Evolutionary conservation across 1,140 invertebrate genomes (phyloP), one percentile per base, ranked within the genome.

Genomic region (Charaxes varanes): DNA sequence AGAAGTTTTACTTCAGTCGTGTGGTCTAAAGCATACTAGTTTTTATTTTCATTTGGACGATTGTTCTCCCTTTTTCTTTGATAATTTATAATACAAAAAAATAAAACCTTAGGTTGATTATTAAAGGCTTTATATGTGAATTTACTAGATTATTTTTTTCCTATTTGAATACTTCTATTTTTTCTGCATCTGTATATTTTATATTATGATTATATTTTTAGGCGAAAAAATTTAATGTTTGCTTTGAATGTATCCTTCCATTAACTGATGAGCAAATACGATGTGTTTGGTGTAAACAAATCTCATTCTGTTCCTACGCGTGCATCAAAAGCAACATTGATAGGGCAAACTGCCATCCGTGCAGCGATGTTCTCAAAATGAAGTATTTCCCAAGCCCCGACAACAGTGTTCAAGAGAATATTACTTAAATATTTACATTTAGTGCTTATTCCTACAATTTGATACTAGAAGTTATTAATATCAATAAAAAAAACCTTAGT

Each of bases 211-310:
- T n/a, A n/a, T 11, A 42, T 42, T 74, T 64, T 50, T 42, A 80
- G 73, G 37, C 27, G 1, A 42, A 50, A 16, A 72, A 66, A 30
- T 78, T 74, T 38, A 50, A 73, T 8, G 53, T 81, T 2, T 81
- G 77, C 34, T 78, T 78, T 47, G 77, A 81, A 52, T 81, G 77
- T 37, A 51, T 54, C 2, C 34, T 68, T 10, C 70, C 73, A 3
- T 52, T 70, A 17, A 8, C 32, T 3, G 52, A 58, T 28, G 41
- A 51, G n/a, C 65, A 62, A 31, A 54, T 76, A n/a, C 11, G 28
- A 12, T 81, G 77, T 24, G 15, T 11, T 0, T 44, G 41, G 7
- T 81, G 77, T 33, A 53, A 70, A n/a, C 33, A 66, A 3, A 35
- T 81, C 15, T 53, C 51, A 0, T 81, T 78, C 33, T 81, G 77